Evolutionary conservation across 2,888 invertebrate genomes (phyloP), one percentile per base, ranked within the genome.

Genomic region (Aspidiotus destructor): DNA sequence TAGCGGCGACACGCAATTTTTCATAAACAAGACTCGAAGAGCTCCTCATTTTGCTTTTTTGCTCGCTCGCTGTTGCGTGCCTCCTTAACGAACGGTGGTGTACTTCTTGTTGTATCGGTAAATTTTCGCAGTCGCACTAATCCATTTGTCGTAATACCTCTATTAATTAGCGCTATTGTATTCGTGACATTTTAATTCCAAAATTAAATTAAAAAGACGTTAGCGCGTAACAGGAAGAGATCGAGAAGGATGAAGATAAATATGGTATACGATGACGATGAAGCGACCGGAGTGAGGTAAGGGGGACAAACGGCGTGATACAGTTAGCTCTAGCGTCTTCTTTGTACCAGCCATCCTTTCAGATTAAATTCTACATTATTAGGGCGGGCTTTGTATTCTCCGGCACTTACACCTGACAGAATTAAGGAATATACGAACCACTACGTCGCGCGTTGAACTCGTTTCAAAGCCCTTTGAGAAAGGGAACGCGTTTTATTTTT

Each of bases 141-240:
- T 44, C 42, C n/a, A 10, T 42, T 28, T 28, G 28, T 61, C 61
- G 61, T 42, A 41, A 41, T 61, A 44, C 61, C n/a, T 28, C 41
- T 61, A 61, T 61, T 61, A 61, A 61, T 61, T 61, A 61, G 61
- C 44, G 28, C 28, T 28, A 17, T 58, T 58, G 58, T 61, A 41
- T 44, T 42, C 15, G 15, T 61, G 61, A 61, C 61, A 61, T 61
- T 61, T 61, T 61, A 41, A 44, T 44, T 44, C 61, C 61, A 8
- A 42, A 41, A 42, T 61, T 61, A 41, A 44, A 61, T 61, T 41
- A 61, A 44, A 41, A 42, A 61, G 61, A 41, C 61, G 41, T 42
- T 44, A 44, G 15, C 17, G 57, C 16, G 57, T 28, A 13, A 15
- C 52, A n/a, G 52, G 5, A 52, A 52, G 28, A 28, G 28, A 28